Conservation (phyloP, 2,888 invertebrate genomes). For the Agrochola circellaris region DNA sequence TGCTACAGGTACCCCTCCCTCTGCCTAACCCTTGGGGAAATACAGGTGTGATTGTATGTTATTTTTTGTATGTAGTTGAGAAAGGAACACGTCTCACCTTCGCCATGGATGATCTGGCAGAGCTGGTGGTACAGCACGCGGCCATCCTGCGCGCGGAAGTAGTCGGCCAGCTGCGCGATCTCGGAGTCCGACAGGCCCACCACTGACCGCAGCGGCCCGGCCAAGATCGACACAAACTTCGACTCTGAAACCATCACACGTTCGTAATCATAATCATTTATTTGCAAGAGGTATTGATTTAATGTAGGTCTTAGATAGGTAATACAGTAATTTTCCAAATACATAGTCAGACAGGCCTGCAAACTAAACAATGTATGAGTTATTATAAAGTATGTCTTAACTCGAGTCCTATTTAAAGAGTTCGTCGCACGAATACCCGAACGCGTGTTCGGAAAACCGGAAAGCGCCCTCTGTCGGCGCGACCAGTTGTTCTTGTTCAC, state of each 20-base stretch:
- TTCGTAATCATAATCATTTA: background rate
- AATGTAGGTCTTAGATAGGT: background rate
- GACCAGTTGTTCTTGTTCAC: too few species aligned
- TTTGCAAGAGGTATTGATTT: background rate
- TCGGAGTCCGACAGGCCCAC: constrained; percentile 94
- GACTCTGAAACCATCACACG: constrained; percentile 89
- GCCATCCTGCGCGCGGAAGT: constrained; percentile 95
- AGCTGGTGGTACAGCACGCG: constrained; percentile 94
- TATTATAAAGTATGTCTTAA: background rate
- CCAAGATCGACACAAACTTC: constrained; percentile 93
- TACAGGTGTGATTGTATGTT: background rate
- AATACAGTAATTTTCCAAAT: background rate
- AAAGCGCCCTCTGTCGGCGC: too few species aligned
- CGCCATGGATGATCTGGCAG: constrained; percentile 93
- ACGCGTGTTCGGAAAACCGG: too few species aligned
- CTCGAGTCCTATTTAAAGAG: too few species aligned
- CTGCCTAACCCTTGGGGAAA: too few species aligned
- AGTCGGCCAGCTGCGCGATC: constrained; percentile 93
- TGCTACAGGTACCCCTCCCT: background rate
- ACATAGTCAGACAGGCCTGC: background rate
- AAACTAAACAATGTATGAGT: background rate
- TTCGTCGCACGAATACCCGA: too few species aligned
- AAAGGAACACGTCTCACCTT: constrained; percentile 83
- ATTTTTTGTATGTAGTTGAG: background rate
- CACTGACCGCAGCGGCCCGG: constrained; percentile 92